These are phyloP conservation scores for Seira sanloemensis DNA, from an alignment of 2,888 invertebrate species.

Conservation along the genomic window DNA sequence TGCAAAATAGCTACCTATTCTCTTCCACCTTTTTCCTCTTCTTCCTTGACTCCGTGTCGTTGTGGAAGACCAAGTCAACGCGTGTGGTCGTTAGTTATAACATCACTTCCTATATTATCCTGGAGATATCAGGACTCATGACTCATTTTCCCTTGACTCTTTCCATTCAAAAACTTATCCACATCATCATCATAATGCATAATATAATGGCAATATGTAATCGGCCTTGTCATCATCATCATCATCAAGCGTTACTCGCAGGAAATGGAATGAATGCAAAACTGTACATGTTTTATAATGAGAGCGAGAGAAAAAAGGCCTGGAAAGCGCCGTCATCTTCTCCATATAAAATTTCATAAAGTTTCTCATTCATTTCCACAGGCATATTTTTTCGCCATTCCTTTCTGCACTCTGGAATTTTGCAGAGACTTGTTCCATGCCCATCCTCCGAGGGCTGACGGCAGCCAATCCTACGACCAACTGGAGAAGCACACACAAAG, in stretches of 20 bases:
- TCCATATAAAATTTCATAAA: background rate
- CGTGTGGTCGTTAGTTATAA: constrained; percentile 17
- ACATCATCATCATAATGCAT: constrained; percentile 42
- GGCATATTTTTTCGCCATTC: background rate
- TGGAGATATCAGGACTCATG: background rate
- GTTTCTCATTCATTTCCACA: background rate
- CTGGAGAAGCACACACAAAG: background rate
- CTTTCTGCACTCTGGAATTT: background rate
- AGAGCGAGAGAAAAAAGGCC: background rate
- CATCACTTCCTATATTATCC: background rate
- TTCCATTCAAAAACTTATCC: constrained; percentile 36
- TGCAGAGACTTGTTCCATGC: background rate
- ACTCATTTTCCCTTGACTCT: constrained; percentile 32
- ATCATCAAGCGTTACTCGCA: background rate
- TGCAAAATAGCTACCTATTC: background rate
- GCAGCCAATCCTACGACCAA: background rate
- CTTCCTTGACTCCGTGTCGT: background rate
- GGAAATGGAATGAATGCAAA: background rate
- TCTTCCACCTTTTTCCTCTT: background rate
- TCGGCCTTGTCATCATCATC: constrained; percentile 56
- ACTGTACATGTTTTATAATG: background rate
- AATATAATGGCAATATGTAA: constrained; percentile 51
- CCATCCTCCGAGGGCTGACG: background rate
- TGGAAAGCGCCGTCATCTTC: background rate
- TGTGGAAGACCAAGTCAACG: constrained; percentile 16